phyloP scores from a whole-genome alignment of 1,140 invertebrate species.

The Drosophila busckii region DNA sequence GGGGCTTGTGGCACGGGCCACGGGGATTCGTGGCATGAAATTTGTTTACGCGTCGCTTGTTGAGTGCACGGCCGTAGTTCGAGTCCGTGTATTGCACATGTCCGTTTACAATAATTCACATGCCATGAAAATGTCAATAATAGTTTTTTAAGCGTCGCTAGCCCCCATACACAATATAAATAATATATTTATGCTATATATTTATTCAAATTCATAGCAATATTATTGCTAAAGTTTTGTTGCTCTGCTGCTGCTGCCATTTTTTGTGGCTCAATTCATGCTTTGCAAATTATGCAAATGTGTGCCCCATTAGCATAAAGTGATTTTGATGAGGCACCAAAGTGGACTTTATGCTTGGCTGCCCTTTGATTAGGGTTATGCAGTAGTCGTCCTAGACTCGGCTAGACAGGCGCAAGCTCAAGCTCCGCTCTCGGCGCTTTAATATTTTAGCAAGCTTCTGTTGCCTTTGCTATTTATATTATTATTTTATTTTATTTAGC shows the following conservation, averaged over 20 bases:
- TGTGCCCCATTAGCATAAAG: slow-evolving; percentile 66
- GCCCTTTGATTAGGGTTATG: slow-evolving; percentile 71
- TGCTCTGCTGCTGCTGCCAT: slow-evolving; percentile 4
- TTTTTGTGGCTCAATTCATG: background rate
- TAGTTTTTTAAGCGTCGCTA: slow-evolving; percentile 45
- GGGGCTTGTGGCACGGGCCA: no score
- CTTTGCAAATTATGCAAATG: slow-evolving; percentile 66
- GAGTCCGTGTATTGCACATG: slow-evolving; percentile 44
- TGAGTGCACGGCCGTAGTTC: no score
- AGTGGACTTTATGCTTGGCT: slow-evolving; percentile 73
- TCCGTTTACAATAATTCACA: slow-evolving; percentile 70
- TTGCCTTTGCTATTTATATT: background rate
- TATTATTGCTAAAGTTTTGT: slow-evolving; percentile 27
- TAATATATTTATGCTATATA: slow-evolving; percentile 34
- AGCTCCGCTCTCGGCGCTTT: no score
- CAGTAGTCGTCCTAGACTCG: background rate
- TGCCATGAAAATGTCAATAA: slow-evolving; percentile 69
- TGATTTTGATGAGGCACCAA: slow-evolving; percentile 73
- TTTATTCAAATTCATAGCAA: slow-evolving; percentile 47
- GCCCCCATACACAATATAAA: no score
- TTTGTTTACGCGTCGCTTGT: no score
- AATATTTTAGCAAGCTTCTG: no score
- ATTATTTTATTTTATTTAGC: slow-evolving; percentile 2
- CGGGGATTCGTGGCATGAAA: no score
- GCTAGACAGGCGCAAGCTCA: no score